Base-by-base conservation (phyloP, 2,888 invertebrate species). In the Alviniconcha strummeri region DNA sequence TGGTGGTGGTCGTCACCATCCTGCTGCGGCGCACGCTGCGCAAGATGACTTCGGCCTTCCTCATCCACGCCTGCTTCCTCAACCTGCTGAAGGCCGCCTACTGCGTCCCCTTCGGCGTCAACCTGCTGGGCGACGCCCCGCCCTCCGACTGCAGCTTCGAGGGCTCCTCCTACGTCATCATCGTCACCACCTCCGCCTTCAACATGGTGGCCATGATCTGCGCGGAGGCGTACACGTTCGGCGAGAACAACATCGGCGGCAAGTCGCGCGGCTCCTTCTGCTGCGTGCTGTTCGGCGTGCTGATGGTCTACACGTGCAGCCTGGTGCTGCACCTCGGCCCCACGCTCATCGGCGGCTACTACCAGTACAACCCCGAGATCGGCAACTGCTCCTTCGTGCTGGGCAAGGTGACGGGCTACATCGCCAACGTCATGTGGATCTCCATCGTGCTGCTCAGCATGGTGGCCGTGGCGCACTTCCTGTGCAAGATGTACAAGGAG, bases 121-220 rank as follows among this genome's bases (percentile, higher is more conserved):
- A 93, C 84, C 90, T 94, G 17, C 88, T 93, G 17, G 88, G 88
- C 75, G 89, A 91, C 84, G 86, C 87, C 7, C 90, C 75, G 74
- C 93, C 93, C 2, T 83, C 87, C 0, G 90, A 91, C 84, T 94
- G 94, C 88, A 89, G 90, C 64, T 86, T 92, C 54, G 90, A 93
- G 19, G 94, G 93, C 15, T 92, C 92, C 5, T 89, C 91, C 54
- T 93, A 92, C 88, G 92, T 93, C 82, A 90, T 93, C 79, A 88
- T 93, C 7, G 90, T 93, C 52, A 93, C 93, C 6, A 92, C 92
- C n/a, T 92, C 92, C 17, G 91, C 92, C 56, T 93, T 93, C 88
- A 94, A 94, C 87, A 91, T 93, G 88, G 91, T 94, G 15, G 93
- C 93, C n/a, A 93, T 93, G 92, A 91, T 93, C 36, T 93, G 93